Conservation (phyloP, 2,888 invertebrate genomes). For the Tyria jacobaeae region DNA sequence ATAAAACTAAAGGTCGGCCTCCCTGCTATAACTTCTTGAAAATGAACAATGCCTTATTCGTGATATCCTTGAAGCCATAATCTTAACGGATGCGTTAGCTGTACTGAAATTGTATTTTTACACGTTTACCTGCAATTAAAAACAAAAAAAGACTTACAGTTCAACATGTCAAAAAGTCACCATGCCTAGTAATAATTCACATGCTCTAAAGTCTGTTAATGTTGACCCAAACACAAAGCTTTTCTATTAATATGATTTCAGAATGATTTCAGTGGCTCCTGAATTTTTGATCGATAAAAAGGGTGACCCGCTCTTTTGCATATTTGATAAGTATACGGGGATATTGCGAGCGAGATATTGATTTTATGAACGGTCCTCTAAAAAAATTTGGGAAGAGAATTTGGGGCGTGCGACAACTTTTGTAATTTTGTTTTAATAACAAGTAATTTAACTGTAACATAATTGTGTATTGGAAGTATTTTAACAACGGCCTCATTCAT, state of each 20-base stretch:
- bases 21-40: neutral
- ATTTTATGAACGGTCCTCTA: slow-evolving; percentile 1
- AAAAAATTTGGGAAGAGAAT: neutral
- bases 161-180: too few species aligned
- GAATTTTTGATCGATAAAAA: slow-evolving; percentile 4
- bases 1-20: neutral
- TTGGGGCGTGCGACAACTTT: neutral
- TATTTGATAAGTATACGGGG: slow-evolving; percentile 9
- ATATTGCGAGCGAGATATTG: slow-evolving; percentile 1
- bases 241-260: slow-evolving; percentile 2
- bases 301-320: neutral
- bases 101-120: neutral
- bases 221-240: too few species aligned
- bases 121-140: neutral
- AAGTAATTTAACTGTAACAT: neutral
- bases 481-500: neutral
- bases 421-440: neutral
- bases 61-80: neutral
- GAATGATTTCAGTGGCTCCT: neutral
- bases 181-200: too few species aligned
- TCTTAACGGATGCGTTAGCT: neutral
- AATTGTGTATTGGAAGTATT: neutral
- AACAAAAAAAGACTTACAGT: too few species aligned
- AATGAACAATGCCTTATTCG: neutral
- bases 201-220: too few species aligned